A percentile compares a stretch with the other conserved stretches of the same genome.
Evolutionary conservation across 2,113 vertebrate species (phyloP).

Genomic region (Cinclus mexicanus): DNA sequence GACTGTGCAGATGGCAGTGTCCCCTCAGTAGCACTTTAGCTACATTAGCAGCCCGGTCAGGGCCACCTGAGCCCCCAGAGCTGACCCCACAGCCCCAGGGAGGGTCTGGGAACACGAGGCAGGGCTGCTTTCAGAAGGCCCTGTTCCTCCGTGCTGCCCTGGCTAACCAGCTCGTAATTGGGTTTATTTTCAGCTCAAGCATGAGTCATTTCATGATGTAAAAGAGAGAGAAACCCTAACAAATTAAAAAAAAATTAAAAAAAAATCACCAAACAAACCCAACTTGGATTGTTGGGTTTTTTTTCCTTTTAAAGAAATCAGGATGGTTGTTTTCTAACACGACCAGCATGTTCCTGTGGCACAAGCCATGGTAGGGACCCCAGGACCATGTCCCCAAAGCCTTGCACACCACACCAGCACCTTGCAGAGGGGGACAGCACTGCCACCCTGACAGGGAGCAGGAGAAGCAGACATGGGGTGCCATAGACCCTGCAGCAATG

Average conservation of each 20-base stretch:
- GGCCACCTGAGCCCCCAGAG: conserved; percentile 4
- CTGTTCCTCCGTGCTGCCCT: not conserved
- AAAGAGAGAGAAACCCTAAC: not conserved
- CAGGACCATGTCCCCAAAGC: not conserved
- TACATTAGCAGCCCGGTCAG: conserved; percentile 62
- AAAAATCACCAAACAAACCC: not conserved
- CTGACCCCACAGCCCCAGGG: fast-evolving
- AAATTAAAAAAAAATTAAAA: not conserved
- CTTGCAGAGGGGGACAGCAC: not conserved
- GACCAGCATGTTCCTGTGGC: not conserved
- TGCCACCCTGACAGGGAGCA: not conserved
- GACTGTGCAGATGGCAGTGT: not conserved
- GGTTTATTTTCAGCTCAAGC: conserved; percentile 27
- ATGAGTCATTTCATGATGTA: conserved; percentile 25
- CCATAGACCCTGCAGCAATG: not conserved
- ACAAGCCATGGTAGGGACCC: not conserved
- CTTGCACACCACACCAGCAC: not conserved
- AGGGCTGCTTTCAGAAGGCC: not conserved
- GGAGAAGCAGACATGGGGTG: not conserved
- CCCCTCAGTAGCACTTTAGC: conserved; percentile 55
- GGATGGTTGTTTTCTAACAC: not conserved
- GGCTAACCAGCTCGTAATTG: not conserved
- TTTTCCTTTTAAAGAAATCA: not conserved
- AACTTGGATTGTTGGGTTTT: not conserved
- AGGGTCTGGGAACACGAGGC: not conserved